A percentile compares a stretch with the other conserved stretches of the same genome.
phyloP scores from a whole-genome alignment of 1,140 invertebrate species.

The Coelopa frigida region DNA sequence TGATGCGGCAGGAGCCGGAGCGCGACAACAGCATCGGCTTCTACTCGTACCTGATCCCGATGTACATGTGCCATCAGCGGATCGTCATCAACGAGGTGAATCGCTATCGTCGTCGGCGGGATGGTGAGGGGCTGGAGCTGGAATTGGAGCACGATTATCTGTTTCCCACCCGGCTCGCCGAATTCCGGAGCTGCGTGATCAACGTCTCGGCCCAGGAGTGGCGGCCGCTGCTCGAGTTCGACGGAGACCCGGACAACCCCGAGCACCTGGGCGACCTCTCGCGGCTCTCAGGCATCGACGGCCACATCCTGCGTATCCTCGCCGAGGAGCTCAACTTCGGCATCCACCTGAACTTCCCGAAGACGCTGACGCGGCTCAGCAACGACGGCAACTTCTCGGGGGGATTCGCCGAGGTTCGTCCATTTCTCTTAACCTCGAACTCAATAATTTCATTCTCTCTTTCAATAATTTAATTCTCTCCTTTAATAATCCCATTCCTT shows the following conservation, averaged over 20 bases:
- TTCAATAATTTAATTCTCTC: no score
- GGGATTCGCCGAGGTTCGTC: slow-evolving; percentile 11
- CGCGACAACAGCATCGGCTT: no score
- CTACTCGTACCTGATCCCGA: no score
- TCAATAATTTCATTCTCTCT: no score
- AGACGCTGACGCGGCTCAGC: not conserved
- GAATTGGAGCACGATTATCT: not conserved
- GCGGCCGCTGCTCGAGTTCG: slow-evolving; percentile 2
- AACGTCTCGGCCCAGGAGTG: slow-evolving; percentile 1
- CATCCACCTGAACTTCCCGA: slow-evolving; percentile 1
- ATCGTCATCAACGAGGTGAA: not conserved
- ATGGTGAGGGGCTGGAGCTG: no score
- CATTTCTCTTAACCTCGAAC: no score
- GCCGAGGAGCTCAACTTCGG: slow-evolving; percentile 5
- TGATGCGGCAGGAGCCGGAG: no score
- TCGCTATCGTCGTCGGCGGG: slow-evolving; percentile 4
- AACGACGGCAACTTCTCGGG: not conserved
- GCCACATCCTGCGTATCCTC: slow-evolving; percentile 5
- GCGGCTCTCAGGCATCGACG: slow-evolving; percentile 7
- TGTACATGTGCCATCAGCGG: not conserved
- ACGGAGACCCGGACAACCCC: slow-evolving; percentile 2
- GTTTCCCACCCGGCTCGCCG: slow-evolving; percentile 2
- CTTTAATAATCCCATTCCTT: no score
- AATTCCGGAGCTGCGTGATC: slow-evolving; percentile 9
- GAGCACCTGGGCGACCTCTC: not conserved